Percentiles rank a stretch among this genome's conserved stretches.
These are phyloP conservation scores for Pelobates cultripes DNA, from an alignment of 2,797 vertebrate species.

Conservation along the genomic window DNA sequence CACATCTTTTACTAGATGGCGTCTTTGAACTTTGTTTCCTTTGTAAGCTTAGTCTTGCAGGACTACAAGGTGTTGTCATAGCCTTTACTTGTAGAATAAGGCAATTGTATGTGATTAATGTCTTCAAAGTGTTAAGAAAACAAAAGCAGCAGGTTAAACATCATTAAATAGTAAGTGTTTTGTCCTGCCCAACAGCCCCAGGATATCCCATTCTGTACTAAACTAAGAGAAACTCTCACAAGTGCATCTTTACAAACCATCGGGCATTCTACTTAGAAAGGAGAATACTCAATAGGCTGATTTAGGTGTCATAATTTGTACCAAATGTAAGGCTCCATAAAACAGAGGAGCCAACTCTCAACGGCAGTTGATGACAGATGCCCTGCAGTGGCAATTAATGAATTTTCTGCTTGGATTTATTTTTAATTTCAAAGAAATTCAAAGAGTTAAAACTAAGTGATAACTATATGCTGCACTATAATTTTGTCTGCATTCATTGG, in stretches of 20 bases:
- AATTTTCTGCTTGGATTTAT: background rate
- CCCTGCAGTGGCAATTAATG: background rate
- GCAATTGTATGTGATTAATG: conserved; percentile 66
- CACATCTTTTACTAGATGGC: conserved; percentile 59
- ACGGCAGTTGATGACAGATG: background rate
- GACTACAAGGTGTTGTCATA: conserved; percentile 63
- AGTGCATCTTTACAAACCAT: conserved; percentile 38
- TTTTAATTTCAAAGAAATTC: background rate
- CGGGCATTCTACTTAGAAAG: conserved; percentile 22
- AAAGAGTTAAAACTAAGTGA: background rate
- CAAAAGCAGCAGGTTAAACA: conserved; percentile 65
- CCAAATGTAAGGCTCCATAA: background rate
- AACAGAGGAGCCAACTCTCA: background rate
- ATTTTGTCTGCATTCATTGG: too few relatives aligned
- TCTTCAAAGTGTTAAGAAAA: conserved; percentile 68
- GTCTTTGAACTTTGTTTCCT: conserved; percentile 62
- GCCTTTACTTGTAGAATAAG: conserved; percentile 61
- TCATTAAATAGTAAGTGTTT: conserved; percentile 55
- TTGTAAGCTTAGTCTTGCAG: conserved; percentile 63
- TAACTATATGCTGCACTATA: too few relatives aligned
- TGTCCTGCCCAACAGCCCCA: conserved; percentile 48
- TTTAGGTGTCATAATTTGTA: conserved; percentile 27
- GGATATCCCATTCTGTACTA: conserved; percentile 47
- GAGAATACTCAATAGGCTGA: background rate
- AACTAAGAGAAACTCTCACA: conserved; percentile 42